phyloP scores from a whole-genome alignment of 2,888 invertebrate genomes.

The Leptothorax acervorum region DNA sequence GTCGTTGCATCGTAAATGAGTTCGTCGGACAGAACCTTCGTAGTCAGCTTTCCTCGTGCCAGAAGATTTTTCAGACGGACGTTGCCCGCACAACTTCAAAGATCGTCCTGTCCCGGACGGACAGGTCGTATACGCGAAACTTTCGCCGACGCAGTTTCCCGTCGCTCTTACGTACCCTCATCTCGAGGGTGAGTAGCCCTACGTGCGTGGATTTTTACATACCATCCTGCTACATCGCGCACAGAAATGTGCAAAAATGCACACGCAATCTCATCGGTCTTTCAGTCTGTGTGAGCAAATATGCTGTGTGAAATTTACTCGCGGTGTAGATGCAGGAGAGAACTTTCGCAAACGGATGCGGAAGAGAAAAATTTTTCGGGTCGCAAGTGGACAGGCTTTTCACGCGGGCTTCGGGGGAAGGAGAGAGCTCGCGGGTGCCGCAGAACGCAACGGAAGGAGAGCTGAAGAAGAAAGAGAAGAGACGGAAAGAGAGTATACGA shows the following conservation, averaged over 20 bases:
- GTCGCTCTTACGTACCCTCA: constrained; percentile 20
- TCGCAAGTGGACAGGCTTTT: constrained; percentile 39
- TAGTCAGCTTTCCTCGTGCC: constrained; percentile 44
- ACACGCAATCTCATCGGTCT: constrained; percentile 33
- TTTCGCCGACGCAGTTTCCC: constrained; percentile 43
- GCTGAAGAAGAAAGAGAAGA: constrained; percentile 29
- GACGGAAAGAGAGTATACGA: constrained; percentile 63
- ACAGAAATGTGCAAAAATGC: constrained; percentile 12
- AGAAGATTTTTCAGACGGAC: constrained; percentile 57
- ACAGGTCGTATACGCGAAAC: constrained; percentile 49
- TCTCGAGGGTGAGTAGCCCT: constrained; percentile 16
- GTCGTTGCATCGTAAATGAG: constrained; percentile 60
- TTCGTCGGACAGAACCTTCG: neutral
- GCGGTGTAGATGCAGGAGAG: neutral
- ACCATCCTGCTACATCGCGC: neutral
- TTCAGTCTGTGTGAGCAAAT: constrained; percentile 13
- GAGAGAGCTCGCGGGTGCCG: constrained; percentile 1
- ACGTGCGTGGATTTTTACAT: constrained; percentile 57
- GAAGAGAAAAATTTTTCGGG: constrained; percentile 47
- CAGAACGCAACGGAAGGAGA: constrained; percentile 33
- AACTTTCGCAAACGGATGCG: constrained; percentile 19
- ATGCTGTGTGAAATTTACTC: constrained; percentile 36
- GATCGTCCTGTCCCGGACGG: constrained; percentile 33
- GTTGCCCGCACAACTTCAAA: constrained; percentile 62
- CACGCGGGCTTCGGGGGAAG: neutral